Evolutionary conservation across 2,113 vertebrate species (phyloP).

Genomic region (Excalfactoria chinensis): DNA sequence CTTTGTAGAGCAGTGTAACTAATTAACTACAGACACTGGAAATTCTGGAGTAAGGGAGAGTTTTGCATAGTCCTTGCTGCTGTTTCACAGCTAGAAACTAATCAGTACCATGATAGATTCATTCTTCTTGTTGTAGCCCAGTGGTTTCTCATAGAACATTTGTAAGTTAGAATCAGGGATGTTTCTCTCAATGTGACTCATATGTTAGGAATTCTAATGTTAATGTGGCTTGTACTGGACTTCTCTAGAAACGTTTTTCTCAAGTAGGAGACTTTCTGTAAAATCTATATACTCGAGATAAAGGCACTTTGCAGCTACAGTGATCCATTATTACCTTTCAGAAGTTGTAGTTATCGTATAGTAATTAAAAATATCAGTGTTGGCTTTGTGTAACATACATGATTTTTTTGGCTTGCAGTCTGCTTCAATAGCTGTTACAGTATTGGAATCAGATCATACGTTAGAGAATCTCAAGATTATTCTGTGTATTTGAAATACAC

Average conservation of each 20-base stretch:
- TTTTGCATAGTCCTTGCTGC: not conserved
- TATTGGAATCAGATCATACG: not conserved
- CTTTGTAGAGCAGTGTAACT: not conserved
- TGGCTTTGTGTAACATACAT: not conserved
- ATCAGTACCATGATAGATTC: not conserved
- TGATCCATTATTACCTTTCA: not conserved
- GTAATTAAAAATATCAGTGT: not conserved
- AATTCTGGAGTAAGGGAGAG: not conserved
- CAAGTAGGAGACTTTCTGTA: not conserved
- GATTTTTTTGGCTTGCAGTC: not conserved
- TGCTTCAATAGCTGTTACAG: not conserved
- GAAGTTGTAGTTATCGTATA: not conserved
- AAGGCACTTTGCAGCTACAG: too few species aligned
- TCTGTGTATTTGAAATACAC: not conserved
- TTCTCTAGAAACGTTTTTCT: not conserved
- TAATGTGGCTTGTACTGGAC: fast-evolving
- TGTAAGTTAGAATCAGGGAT: not conserved
- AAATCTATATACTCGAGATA: not conserved
- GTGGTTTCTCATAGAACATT: not conserved
- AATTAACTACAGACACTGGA: not conserved
- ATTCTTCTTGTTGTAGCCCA: not conserved
- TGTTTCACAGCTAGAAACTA: not conserved
- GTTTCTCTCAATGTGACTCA: fast-evolving
- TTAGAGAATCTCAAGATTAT: not conserved
- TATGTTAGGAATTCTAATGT: not conserved